phyloP scores from a whole-genome alignment of 2,797 vertebrate species.

The Fratercula arctica region DNA sequence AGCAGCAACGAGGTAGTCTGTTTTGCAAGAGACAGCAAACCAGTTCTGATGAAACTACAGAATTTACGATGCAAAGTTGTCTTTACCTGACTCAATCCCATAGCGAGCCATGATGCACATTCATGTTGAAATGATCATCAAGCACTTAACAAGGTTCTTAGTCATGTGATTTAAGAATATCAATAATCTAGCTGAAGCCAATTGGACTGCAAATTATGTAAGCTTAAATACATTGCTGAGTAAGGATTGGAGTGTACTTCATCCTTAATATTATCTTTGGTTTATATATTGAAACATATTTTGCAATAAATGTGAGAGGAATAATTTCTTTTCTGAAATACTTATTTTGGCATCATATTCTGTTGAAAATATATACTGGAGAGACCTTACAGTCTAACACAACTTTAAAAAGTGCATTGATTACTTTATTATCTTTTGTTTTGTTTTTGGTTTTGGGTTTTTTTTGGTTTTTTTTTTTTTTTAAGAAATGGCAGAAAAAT shows the following conservation, averaged over 20 bases:
- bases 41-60: not conserved
- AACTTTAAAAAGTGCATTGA: not conserved
- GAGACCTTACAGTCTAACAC: not conserved
- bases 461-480: too few species aligned
- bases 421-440: too few species aligned
- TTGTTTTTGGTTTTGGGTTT: too few species aligned
- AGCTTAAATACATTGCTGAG: not conserved
- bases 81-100: not conserved
- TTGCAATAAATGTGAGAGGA: not conserved
- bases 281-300: not conserved
- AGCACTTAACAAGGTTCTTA: not conserved
- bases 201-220: not conserved
- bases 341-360: not conserved
- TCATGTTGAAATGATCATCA: not conserved
- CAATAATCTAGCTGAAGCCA: not conserved
- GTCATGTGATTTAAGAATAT: not conserved
- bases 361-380: not conserved
- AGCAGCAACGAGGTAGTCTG: rapidly evolving
- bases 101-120: not conserved
- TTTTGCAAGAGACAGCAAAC: not conserved
- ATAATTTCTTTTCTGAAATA: not conserved
- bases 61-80: rapidly evolving
- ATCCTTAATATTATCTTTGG: not conserved
- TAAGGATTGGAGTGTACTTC: not conserved
- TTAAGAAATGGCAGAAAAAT: not conserved